Conservation (phyloP, 30 jellyfish, hydroid and myxozoan species). For the Morbakka virulenta region DNA sequence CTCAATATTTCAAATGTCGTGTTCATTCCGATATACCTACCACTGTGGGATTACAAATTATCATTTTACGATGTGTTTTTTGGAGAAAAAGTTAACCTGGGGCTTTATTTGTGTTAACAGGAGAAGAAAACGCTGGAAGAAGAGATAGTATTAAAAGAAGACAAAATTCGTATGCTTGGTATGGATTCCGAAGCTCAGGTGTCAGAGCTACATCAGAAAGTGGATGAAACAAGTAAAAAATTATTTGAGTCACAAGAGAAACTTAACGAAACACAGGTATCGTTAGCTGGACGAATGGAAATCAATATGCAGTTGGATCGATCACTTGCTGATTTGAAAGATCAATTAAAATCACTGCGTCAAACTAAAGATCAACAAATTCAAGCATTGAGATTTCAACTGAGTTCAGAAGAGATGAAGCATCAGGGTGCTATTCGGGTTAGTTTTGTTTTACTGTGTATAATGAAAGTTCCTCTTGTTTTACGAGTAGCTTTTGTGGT, state of each 20-base stretch:
- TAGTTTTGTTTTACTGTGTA: neutral
- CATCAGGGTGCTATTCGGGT: slow-evolving; percentile 22
- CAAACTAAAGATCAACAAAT: slow-evolving; percentile 27
- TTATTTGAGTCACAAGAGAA: neutral
- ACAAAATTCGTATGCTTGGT: neutral
- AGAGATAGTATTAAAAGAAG: neutral
- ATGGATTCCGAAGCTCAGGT: neutral
- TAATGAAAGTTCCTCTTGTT: no score
- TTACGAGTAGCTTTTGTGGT: no score
- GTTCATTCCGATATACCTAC: no score
- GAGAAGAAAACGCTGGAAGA: neutral
- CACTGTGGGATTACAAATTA: no score
- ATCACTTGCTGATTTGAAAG: neutral
- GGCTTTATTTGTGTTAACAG: no score
- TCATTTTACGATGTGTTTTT: no score
- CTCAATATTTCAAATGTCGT: no score
- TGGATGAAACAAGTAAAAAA: neutral
- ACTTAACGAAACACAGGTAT: neutral
- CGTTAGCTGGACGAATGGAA: neutral
- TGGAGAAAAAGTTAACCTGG: no score
- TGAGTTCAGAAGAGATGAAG: slow-evolving; percentile 52
- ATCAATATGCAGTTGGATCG: neutral
- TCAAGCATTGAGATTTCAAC: slow-evolving; percentile 48
- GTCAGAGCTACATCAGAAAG: neutral
- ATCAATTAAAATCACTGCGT: neutral